Evolutionary conservation across 35 echinoderm and acorn worm species (phyloP).

Genomic region (Ophiothrix spiculata): DNA sequence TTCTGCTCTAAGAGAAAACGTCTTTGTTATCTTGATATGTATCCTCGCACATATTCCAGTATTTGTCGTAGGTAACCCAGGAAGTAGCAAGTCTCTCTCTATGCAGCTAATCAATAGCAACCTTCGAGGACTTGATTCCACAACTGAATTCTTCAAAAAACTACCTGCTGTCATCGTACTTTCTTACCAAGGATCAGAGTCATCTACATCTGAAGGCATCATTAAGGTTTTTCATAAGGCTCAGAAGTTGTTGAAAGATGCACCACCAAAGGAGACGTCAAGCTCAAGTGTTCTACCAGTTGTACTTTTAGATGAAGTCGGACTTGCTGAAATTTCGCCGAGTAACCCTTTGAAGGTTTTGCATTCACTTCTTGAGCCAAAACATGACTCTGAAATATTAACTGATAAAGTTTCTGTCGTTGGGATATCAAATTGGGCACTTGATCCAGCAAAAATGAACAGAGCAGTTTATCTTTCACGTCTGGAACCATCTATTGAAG

Average conservation of each 20-base stretch:
- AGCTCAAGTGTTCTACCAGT: constrained; percentile 30
- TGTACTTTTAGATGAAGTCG: constrained; percentile 45
- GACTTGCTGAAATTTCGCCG: constrained; percentile 30
- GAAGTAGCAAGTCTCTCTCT: constrained; percentile 39
- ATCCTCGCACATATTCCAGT: constrained; percentile 29
- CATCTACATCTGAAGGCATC: constrained; percentile 50
- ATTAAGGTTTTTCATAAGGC: constrained; percentile 45
- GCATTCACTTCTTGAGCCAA: constrained; percentile 27
- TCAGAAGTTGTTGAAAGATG: background rate
- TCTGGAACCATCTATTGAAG: constrained; percentile 29
- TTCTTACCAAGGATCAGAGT: constrained; percentile 39
- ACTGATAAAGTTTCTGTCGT: constrained; percentile 24
- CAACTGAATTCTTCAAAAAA: constrained; percentile 14
- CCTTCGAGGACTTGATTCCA: constrained; percentile 32
- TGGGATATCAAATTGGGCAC: constrained; percentile 59
- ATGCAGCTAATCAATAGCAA: constrained; percentile 40
- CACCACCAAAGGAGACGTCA: background rate
- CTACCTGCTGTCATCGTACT: constrained; percentile 30
- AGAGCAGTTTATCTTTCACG: constrained; percentile 35
- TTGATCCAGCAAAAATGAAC: constrained; percentile 62
- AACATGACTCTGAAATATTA: constrained; percentile 2
- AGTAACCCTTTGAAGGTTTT: constrained; percentile 36
- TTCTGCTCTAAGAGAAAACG: constrained; percentile 30
- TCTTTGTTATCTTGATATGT: constrained; percentile 34
- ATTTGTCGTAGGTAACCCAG: constrained; percentile 49